These are phyloP conservation scores for Castor canadensis DNA, from an alignment of 2,113 vertebrate genomes.

Conservation along the genomic window DNA sequence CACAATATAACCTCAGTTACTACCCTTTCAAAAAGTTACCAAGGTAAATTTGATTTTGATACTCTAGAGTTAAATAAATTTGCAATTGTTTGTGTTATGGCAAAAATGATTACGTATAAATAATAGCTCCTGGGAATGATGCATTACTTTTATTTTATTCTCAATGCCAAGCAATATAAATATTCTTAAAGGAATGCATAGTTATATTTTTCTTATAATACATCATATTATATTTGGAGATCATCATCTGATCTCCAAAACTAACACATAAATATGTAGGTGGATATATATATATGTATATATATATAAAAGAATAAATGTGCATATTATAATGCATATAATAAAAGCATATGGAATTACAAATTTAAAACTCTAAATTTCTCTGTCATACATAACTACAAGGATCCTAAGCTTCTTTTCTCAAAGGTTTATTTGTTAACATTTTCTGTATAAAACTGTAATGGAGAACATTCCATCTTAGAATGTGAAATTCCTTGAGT, in stretches of 20 bases:
- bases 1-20: neutral
- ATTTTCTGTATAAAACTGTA: neutral
- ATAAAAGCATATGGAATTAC: slow-evolving; percentile 6
- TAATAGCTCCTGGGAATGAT: neutral
- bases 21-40: slow-evolving; percentile 33
- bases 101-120: neutral
- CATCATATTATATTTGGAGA: neutral
- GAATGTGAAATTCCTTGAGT: neutral
- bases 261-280: neutral
- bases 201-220: neutral
- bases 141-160: slow-evolving; percentile 10
- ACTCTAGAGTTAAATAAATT: neutral
- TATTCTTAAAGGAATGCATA: neutral
- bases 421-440: neutral
- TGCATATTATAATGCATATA: neutral
- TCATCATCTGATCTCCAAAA: neutral
- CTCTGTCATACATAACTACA: neutral
- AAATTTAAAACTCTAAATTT: neutral
- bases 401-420: neutral
- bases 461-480: neutral
- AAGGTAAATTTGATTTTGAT: slow-evolving; percentile 48
- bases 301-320: no score
- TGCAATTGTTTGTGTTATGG: slow-evolving; percentile 23
- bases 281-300: neutral
- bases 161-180: neutral